Conservation (phyloP, 2,888 invertebrate species). For the Andrena bucephala region DNA sequence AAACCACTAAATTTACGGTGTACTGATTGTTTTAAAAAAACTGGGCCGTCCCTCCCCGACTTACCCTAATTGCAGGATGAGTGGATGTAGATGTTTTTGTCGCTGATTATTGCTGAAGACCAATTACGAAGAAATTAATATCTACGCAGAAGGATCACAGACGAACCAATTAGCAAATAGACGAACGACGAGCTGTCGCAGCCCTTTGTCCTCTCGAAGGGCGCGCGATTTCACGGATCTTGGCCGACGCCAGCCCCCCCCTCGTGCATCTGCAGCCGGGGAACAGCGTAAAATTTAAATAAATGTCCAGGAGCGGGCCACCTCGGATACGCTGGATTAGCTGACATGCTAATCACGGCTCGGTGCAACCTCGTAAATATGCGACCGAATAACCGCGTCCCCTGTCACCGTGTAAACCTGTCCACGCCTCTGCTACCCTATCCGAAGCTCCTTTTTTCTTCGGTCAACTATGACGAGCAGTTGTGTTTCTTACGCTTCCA, state of each 20-base stretch:
- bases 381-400: conserved; percentile 72
- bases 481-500: no score
- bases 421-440: background rate
- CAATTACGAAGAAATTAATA: conserved; percentile 6
- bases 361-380: conserved; percentile 54
- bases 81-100: no score
- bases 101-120: no score
- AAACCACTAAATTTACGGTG: no score
- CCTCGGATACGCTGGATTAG: conserved; percentile 79
- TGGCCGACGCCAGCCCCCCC: conserved; percentile 51
- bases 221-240: conserved; percentile 79
- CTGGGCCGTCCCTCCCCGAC: no score
- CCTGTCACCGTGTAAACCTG: conserved; percentile 49
- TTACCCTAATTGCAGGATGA: no score
- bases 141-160: background rate
- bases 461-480: background rate
- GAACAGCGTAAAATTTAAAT: conserved; percentile 84
- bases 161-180: conserved; percentile 67
- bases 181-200: conserved; percentile 57
- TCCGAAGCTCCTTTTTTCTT: background rate
- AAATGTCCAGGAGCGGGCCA: conserved; percentile 78
- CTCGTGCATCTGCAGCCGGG: conserved; percentile 75
- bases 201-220: conserved; percentile 66
- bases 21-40: no score
- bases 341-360: conserved; percentile 82